Conservation (phyloP, 2,888 invertebrate genomes). For the Idaea biselata region DNA sequence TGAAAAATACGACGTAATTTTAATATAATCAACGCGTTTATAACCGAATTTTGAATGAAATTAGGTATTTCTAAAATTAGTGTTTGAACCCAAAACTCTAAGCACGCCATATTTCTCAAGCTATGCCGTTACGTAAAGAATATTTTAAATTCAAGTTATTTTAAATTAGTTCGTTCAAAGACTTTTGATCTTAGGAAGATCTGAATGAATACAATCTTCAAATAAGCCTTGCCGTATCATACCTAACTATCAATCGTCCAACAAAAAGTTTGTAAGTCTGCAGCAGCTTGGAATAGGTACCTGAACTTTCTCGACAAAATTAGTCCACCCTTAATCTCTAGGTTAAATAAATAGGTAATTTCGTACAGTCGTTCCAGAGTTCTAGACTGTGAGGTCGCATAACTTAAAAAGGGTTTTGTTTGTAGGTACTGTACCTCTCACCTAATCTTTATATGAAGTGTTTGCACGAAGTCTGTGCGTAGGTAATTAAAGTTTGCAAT, state of each 20-base stretch:
- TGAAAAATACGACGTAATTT: too few relatives aligned
- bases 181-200: too few relatives aligned
- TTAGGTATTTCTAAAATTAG: too few relatives aligned
- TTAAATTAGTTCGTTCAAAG: too few relatives aligned
- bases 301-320: not conserved
- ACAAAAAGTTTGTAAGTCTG: not conserved
- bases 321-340: not conserved
- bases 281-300: not conserved
- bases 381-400: constrained; percentile 1
- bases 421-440: not conserved
- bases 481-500: not conserved
- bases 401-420: not conserved
- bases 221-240: not conserved
- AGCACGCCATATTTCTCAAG: too few relatives aligned
- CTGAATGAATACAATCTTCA: not conserved
- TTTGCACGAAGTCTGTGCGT: not conserved
- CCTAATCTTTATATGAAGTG: not conserved
- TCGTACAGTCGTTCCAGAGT: not conserved
- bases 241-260: not conserved
- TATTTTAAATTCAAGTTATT: too few relatives aligned
- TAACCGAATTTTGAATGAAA: too few relatives aligned
- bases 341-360: not conserved
- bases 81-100: too few relatives aligned
- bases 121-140: too few relatives aligned
- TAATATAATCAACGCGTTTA: too few relatives aligned